These are phyloP conservation scores for Myiozetetes cayanensis DNA, from an alignment of 2,113 vertebrate genomes.

Conservation along the genomic window DNA sequence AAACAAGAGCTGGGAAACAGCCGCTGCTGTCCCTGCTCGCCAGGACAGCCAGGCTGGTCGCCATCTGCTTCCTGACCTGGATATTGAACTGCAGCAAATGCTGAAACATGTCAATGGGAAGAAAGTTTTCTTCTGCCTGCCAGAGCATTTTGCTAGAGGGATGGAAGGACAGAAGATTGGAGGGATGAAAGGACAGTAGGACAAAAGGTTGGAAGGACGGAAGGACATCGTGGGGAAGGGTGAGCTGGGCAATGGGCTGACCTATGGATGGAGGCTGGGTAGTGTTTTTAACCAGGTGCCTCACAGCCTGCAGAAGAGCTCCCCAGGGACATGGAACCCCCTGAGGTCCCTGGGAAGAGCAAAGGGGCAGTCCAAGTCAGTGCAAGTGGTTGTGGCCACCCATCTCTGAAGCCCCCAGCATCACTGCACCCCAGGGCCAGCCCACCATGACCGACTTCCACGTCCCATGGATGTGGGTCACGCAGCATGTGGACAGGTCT, in stretches of 20 bases:
- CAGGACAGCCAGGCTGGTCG: neutral
- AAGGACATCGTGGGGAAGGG: accelerated
- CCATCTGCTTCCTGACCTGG: constrained; percentile 57
- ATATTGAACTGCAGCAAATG: neutral
- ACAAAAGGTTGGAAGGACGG: neutral
- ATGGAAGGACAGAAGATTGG: neutral
- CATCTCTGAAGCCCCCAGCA: accelerated
- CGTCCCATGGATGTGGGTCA: neutral
- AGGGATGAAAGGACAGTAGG: neutral
- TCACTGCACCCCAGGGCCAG: accelerated
- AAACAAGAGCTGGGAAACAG: neutral
- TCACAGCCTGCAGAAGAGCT: neutral
- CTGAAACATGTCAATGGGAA: neutral
- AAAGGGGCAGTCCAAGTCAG: neutral
- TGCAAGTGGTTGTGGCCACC: neutral
- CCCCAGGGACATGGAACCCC: neutral
- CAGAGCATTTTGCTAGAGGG: neutral
- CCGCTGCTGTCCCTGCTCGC: neutral
- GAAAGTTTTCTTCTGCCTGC: neutral
- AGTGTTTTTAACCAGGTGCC: neutral
- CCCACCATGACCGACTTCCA: accelerated
- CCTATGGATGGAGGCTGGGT: neutral
- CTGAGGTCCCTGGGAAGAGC: neutral
- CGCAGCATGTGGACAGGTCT: neutral
- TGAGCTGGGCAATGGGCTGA: accelerated